Percentiles rank a stretch among this genome's conserved stretches.
Evolutionary conservation across 92 coral and sea anemone genomes (phyloP).

Genomic region (Actinostola sp.): DNA sequence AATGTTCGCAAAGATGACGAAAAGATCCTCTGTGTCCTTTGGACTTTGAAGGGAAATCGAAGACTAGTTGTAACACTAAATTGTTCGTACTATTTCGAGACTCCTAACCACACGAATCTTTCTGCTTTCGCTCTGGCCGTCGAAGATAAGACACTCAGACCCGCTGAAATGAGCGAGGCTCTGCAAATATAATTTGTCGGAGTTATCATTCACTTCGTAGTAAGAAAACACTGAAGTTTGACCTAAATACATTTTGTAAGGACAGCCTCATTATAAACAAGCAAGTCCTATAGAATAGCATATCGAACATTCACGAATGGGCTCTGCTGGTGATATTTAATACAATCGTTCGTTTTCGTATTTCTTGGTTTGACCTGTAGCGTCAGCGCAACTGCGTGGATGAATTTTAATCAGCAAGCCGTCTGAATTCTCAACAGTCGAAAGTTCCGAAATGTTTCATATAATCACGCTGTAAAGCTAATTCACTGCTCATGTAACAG

Average conservation of each 20-base stretch:
- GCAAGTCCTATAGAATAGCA: not conserved
- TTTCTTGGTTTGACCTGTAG: slow-evolving; percentile 52
- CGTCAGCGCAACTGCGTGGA: slow-evolving; percentile 62
- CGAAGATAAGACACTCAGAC: slow-evolving; percentile 15
- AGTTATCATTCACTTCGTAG: slow-evolving; percentile 8
- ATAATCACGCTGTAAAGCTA: not conserved
- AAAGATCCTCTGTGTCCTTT: not conserved
- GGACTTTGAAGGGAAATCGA: not conserved
- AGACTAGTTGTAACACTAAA: not conserved
- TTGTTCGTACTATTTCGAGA: not conserved
- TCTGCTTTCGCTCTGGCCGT: not conserved
- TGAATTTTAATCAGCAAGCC: slow-evolving; percentile 37
- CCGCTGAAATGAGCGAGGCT: slow-evolving; percentile 47
- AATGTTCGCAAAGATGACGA: slow-evolving; percentile 54
- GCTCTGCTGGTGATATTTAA: slow-evolving; percentile 34
- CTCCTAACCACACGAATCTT: not conserved
- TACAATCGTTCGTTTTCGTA: slow-evolving; percentile 91
- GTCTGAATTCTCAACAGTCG: slow-evolving; percentile 15
- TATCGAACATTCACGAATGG: not conserved
- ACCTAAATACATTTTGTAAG: not conserved
- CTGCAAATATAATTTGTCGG: slow-evolving; percentile 46
- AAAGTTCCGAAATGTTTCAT: slow-evolving; percentile 7
- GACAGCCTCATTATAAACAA: not conserved
- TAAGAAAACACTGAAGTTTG: not conserved
- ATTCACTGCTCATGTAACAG: not conserved